These are phyloP conservation scores for Ageneiosus marmoratus DNA, from an alignment of 2,113 vertebrate genomes.

Conservation along the genomic window DNA sequence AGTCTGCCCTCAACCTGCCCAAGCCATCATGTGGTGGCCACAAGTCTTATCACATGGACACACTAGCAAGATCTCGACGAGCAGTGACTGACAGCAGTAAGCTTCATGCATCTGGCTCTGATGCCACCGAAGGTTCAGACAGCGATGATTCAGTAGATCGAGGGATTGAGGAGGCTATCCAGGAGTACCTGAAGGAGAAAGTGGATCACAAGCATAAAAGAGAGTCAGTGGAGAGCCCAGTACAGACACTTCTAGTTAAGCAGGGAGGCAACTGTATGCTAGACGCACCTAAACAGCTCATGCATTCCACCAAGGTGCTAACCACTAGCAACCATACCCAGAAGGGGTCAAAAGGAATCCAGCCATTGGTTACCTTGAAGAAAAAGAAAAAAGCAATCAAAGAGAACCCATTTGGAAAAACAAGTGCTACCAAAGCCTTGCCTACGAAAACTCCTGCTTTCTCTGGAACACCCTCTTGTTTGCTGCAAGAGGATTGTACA, in stretches of 20 bases:
- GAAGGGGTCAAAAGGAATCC: constrained; percentile 54
- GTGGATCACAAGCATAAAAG: constrained; percentile 72
- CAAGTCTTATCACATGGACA: constrained; percentile 44
- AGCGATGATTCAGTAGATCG: constrained; percentile 93
- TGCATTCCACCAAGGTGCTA: constrained; percentile 58
- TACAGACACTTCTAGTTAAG: constrained; percentile 58
- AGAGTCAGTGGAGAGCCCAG: constrained; percentile 52
- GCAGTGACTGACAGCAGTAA: constrained; percentile 2
- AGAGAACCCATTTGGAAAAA: constrained; percentile 59
- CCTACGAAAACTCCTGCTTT: constrained; percentile 44
- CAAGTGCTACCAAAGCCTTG: constrained; percentile 49
- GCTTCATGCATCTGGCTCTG: constrained; percentile 40
- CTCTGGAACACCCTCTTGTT: constrained; percentile 46
- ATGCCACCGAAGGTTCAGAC: constrained; percentile 77
- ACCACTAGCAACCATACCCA: constrained; percentile 60
- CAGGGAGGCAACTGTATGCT: constrained; percentile 58
- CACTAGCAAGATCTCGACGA: background rate
- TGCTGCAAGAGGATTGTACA: constrained; percentile 39
- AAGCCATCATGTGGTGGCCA: constrained; percentile 50
- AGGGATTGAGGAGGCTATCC: constrained; percentile 93
- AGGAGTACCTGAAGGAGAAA: constrained; percentile 90
- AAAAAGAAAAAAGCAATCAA: constrained; percentile 64
- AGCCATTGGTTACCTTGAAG: constrained; percentile 43
- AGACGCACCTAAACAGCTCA: constrained; percentile 56
- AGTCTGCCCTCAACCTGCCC: constrained; percentile 62